Base-by-base conservation (phyloP, 92 coral and sea anemone genomes). In the Actinostola sp. region DNA sequence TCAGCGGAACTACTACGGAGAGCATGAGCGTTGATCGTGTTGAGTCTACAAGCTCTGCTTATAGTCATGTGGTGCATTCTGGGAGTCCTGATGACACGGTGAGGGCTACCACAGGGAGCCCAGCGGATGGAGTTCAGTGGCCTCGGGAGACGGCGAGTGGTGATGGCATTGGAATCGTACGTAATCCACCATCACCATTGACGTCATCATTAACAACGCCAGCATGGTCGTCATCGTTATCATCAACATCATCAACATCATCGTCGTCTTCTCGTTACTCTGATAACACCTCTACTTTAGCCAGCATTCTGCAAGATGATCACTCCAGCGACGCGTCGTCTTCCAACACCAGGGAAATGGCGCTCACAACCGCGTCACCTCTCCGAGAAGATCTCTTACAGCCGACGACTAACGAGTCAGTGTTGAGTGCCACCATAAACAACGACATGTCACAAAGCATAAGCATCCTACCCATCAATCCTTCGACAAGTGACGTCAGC, bases 21-120 rank as follows among this genome's bases (percentile, higher is more conserved):
- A 86, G 88, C 62, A 49, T 86, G 81, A 86, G 92, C 28, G 30
- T 86, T 30, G 75, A 71, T 16, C 29, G 80, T 2, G 82, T 63
- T 30, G 83, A 81, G 30, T 45, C 78, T 8, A 44, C 64, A n/a
- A 43, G 52, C 20, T 31, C 76, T 59, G 72, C 32, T 10, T 31
- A 76, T 0, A 46, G 44, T 26, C 25, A 20, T 20, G 39, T 70
- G 1, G 44, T 46, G 7, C 36, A 50, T 15, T 46, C 46, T 27
- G 56, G 51, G 13, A 57, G 66, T 25, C 0, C 74, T 17, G n/a
- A 11, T 30, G 31, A 24, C 30, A 67, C 34, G 28, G 27, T 63
- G 8, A 70, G 30, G 14, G 42, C 25, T 12, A 39, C 54, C 60
- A 53, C 60, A 53, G 60, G 32, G 20, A 53, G 7, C 38, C 19